A percentile compares a stretch with the other conserved stretches of the same genome.
These are phyloP conservation scores for Neelides sp. DNA, from an alignment of 1,140 invertebrate species.

Conservation along the genomic window DNA sequence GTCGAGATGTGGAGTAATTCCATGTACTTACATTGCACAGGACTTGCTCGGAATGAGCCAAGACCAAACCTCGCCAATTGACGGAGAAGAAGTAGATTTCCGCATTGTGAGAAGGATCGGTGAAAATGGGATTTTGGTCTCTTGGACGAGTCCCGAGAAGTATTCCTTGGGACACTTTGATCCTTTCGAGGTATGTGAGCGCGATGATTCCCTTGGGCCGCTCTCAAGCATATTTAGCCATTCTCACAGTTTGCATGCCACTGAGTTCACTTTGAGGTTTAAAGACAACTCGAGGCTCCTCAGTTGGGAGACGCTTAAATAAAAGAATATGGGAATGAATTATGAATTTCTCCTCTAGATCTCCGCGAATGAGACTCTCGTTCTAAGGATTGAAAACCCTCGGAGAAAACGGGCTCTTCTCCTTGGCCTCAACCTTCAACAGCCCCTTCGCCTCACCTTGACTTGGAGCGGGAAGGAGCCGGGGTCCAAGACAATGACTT, in stretches of 20 bases:
- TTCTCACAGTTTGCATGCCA: neutral
- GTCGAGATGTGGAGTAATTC: neutral
- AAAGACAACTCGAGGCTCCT: neutral
- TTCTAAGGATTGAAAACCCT: constrained; percentile 30
- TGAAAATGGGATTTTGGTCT: constrained; percentile 32
- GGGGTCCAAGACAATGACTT: neutral
- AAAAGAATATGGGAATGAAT: constrained; percentile 1
- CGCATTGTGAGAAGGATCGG: constrained; percentile 31
- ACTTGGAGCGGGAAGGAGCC: constrained; percentile 18
- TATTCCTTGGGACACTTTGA: constrained; percentile 10
- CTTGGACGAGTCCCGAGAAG: constrained; percentile 29
- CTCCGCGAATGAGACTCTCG: constrained; percentile 31
- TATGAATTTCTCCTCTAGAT: constrained; percentile 28
- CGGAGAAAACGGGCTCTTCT: constrained; percentile 32
- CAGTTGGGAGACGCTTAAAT: neutral
- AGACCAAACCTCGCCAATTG: constrained; percentile 8
- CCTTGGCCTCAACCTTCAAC: constrained; percentile 30
- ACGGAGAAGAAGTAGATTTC: constrained; percentile 26
- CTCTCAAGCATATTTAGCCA: neutral
- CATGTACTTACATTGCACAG: constrained; percentile 5
- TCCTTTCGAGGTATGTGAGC: neutral
- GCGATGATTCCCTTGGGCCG: neutral
- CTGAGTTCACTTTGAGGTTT: neutral
- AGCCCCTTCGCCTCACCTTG: constrained; percentile 25
- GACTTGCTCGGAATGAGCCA: constrained; percentile 16